phyloP scores from a whole-genome alignment of 2,888 invertebrate species.

The Mythimna loreyi region DNA sequence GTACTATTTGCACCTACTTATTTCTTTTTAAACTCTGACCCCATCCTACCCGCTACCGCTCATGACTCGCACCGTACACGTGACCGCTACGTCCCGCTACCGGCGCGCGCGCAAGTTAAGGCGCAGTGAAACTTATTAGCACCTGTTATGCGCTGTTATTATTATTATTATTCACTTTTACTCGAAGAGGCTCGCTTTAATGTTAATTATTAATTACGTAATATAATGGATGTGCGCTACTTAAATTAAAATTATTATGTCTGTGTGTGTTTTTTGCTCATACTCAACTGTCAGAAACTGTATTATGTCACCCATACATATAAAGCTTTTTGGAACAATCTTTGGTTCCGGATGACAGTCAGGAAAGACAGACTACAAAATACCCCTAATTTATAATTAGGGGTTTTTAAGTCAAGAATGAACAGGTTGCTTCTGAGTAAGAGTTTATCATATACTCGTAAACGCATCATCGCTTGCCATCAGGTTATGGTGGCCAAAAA shows the following conservation, averaged over 20 bases:
- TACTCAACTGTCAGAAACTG: too few relatives aligned
- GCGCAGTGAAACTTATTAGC: constrained; percentile 68
- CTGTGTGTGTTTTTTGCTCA: not conserved
- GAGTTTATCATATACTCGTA: too few relatives aligned
- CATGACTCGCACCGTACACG: constrained; percentile 31
- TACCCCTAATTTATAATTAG: too few relatives aligned
- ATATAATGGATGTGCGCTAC: constrained; percentile 25
- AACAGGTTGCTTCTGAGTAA: too few relatives aligned
- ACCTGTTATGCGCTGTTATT: constrained; percentile 57
- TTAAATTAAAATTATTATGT: not conserved
- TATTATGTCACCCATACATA: too few relatives aligned
- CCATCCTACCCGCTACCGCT: constrained; percentile 25
- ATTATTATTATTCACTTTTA: constrained; percentile 63
- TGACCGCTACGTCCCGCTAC: constrained; percentile 52
- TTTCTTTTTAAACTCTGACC: constrained; percentile 1
- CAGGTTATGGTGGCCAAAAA: too few relatives aligned
- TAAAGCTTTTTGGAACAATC: too few relatives aligned
- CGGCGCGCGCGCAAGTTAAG: constrained; percentile 57
- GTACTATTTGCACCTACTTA: too few relatives aligned
- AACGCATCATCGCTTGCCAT: too few relatives aligned
- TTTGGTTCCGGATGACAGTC: too few relatives aligned
- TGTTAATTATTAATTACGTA: constrained; percentile 33
- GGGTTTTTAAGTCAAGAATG: too few relatives aligned
- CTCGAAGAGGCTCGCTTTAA: constrained; percentile 33
- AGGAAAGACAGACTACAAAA: too few relatives aligned